phyloP scores from a whole-genome alignment of 2,113 vertebrate species.

The Cnemophilus loriae region DNA sequence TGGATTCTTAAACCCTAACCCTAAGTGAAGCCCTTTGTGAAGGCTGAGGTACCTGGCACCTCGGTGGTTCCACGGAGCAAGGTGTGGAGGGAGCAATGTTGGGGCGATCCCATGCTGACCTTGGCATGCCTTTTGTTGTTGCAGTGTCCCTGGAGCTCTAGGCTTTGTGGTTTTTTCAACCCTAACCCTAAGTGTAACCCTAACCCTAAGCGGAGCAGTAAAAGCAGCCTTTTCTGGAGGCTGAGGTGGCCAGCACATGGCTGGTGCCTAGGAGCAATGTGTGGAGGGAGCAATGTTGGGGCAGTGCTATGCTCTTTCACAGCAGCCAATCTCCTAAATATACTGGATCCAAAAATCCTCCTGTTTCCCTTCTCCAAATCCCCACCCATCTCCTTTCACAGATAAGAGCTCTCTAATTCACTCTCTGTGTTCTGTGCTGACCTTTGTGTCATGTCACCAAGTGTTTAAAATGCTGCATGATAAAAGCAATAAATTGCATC shows the following conservation, averaged over 20 bases:
- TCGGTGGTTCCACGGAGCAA: background rate
- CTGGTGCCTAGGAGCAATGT: background rate
- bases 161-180: background rate
- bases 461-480: background rate
- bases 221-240: background rate
- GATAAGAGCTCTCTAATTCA: background rate
- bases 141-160: background rate
- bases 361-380: background rate
- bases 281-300: background rate
- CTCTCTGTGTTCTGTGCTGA: background rate
- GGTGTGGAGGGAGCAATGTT: background rate
- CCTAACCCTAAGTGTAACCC: background rate
- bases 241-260: background rate
- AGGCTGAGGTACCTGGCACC: background rate
- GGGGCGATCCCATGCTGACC: accelerated
- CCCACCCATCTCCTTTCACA: background rate
- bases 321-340: background rate
- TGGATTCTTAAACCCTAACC: background rate
- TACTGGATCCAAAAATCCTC: background rate
- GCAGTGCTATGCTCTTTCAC: background rate
- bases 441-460: background rate
- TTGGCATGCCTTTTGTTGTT: background rate
- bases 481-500: background rate
- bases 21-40: background rate
- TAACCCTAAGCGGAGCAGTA: background rate